A percentile compares a stretch with the other conserved stretches of the same genome.
Evolutionary conservation across 1,140 invertebrate genomes (phyloP).

Genomic region (Euwallacea fornicatus): DNA sequence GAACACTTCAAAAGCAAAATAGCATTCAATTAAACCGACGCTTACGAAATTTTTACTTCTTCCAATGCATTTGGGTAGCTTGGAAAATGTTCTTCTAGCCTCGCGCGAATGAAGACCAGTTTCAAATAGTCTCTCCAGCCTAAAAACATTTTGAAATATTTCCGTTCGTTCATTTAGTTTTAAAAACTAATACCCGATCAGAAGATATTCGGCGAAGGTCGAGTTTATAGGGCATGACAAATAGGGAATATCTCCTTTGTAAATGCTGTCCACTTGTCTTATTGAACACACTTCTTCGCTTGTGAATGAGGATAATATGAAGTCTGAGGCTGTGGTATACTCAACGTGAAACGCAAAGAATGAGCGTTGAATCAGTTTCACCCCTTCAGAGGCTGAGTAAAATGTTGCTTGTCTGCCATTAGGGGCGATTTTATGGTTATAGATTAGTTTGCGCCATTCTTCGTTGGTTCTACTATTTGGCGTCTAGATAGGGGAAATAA

Average conservation of each 20-base stretch:
- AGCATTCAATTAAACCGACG: constrained; percentile 44
- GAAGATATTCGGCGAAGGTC: constrained; percentile 62
- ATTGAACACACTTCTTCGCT: constrained; percentile 68
- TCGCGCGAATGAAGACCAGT: constrained; percentile 60
- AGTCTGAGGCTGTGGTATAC: constrained; percentile 59
- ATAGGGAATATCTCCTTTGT: constrained; percentile 58
- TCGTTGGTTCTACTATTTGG: constrained; percentile 55
- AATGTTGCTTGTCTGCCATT: constrained; percentile 58
- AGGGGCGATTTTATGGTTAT: constrained; percentile 62
- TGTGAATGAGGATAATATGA: constrained; percentile 62
- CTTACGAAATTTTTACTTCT: constrained; percentile 41
- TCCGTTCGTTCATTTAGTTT: neutral
- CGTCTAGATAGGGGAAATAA: constrained; percentile 17
- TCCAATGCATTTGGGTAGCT: constrained; percentile 57
- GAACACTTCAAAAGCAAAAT: constrained; percentile 43
- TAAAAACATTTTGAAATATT: constrained; percentile 44
- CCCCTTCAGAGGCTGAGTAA: constrained; percentile 60
- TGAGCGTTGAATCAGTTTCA: constrained; percentile 58
- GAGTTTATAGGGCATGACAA: constrained; percentile 59
- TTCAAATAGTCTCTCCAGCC: constrained; percentile 60
- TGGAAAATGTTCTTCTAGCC: constrained; percentile 58
- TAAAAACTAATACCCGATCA: constrained; percentile 56
- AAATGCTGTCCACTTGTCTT: constrained; percentile 61
- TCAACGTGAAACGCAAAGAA: constrained; percentile 67
- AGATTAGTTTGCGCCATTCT: constrained; percentile 56